Evolutionary conservation across 2,797 vertebrate genomes (phyloP).

Genomic region (Pelochelys cantorii): DNA sequence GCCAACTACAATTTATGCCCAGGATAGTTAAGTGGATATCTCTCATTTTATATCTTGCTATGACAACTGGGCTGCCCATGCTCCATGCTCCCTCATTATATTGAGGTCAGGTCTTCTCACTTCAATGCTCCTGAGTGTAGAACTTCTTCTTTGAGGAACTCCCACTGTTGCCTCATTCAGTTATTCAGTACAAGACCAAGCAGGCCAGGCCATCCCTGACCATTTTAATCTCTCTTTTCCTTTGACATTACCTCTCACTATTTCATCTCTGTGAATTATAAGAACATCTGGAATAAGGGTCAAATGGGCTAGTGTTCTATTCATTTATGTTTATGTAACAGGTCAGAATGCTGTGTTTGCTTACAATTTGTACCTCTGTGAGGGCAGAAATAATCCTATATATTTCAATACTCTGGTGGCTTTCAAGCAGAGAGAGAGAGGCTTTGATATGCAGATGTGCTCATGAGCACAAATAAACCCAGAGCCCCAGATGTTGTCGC

Average conservation of each 20-base stretch:
- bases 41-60: slow-evolving; percentile 20
- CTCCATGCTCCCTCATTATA: neutral
- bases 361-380: slow-evolving; percentile 11
- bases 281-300: slow-evolving; percentile 33
- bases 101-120: neutral
- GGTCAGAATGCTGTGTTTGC: slow-evolving; percentile 35
- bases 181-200: neutral
- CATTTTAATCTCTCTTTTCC: slow-evolving; percentile 34
- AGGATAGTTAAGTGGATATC: slow-evolving; percentile 31
- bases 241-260: neutral
- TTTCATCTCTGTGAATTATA: slow-evolving; percentile 17
- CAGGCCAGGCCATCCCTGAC: neutral
- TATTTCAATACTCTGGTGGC: neutral
- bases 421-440: slow-evolving; percentile 13
- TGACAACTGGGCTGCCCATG: neutral
- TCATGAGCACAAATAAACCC: slow-evolving; percentile 26
- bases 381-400: neutral
- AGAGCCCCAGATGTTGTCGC: neutral
- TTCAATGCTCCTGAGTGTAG: neutral
- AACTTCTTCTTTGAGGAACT: fast-evolving
- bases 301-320: neutral
- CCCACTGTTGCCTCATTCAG: neutral
- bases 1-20: slow-evolving; percentile 64
- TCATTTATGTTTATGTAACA: slow-evolving; percentile 22
- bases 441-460: slow-evolving; percentile 1